These are phyloP conservation scores for Exocentrus adspersus DNA, from an alignment of 2,888 invertebrate species.

Conservation along the genomic window DNA sequence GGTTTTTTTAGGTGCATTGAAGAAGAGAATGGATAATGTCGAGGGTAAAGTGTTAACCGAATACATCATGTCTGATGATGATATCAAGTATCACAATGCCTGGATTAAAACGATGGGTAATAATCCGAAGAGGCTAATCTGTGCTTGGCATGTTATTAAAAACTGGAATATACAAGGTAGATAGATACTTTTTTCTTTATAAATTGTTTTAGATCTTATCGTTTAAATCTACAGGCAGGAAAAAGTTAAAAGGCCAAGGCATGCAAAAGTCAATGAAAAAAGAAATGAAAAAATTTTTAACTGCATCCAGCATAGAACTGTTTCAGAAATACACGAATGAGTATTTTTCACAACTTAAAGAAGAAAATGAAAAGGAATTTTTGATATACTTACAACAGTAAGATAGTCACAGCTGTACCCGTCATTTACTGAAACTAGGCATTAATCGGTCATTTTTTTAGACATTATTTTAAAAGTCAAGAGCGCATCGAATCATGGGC, in stretches of 20 bases:
- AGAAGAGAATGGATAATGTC: background rate
- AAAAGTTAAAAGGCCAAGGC: background rate
- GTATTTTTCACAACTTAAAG: background rate
- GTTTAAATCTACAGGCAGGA: background rate
- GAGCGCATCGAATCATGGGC: background rate
- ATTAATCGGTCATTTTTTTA: background rate
- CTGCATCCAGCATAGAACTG: background rate
- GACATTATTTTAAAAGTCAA: background rate
- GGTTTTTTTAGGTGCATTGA: background rate
- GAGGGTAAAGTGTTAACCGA: background rate
- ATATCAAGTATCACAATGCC: background rate
- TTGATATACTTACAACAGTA: background rate
- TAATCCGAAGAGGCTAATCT: background rate
- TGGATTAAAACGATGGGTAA: background rate
- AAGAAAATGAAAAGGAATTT: background rate
- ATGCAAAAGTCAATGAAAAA: background rate
- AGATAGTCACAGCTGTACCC: too few species aligned
- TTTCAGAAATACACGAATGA: background rate
- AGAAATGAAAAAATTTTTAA: background rate
- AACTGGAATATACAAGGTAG: background rate
- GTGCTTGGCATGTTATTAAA: background rate
- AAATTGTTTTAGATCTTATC: background rate
- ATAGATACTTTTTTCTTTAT: background rate
- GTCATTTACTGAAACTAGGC: too few species aligned
- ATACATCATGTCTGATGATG: background rate